Evolutionary conservation across 1,140 invertebrate genomes (phyloP).

Genomic region (Gerris buenoi): DNA sequence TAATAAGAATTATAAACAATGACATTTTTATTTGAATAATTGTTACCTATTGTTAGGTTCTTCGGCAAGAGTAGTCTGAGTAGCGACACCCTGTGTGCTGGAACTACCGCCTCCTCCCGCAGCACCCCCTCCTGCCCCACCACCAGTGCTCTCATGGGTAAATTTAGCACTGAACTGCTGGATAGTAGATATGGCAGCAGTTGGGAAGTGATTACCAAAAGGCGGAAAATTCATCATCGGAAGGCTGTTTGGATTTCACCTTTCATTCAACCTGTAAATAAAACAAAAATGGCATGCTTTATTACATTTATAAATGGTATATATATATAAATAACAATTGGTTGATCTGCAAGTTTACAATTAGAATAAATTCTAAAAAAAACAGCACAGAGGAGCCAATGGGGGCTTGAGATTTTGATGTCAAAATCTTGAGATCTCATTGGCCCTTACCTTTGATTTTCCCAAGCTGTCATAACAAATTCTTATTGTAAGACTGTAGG

Average conservation of each 20-base stretch:
- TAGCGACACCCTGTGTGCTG: slow-evolving; percentile 7
- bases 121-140: slow-evolving; percentile 32
- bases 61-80: slow-evolving; percentile 10
- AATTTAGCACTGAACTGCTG: slow-evolving; percentile 51
- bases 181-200: slow-evolving; percentile 26
- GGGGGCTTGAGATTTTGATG: no score
- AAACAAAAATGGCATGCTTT: no score
- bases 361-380: no score
- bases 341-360: no score
- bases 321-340: no score
- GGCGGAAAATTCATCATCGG: slow-evolving; percentile 51
- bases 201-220: slow-evolving; percentile 45
- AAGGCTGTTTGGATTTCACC: neutral
- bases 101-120: slow-evolving; percentile 30
- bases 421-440: no score
- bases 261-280: neutral
- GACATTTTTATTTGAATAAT: slow-evolving; percentile 1
- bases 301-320: no score
- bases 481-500: no score
- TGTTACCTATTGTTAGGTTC: slow-evolving; percentile 6
- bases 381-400: no score
- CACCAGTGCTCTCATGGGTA: slow-evolving; percentile 43
- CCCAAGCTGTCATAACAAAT: no score
- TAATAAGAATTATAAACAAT: no score
- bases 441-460: no score